Conservation (phyloP, 2,888 invertebrate genomes). For the Heliconius charithonia region DNA sequence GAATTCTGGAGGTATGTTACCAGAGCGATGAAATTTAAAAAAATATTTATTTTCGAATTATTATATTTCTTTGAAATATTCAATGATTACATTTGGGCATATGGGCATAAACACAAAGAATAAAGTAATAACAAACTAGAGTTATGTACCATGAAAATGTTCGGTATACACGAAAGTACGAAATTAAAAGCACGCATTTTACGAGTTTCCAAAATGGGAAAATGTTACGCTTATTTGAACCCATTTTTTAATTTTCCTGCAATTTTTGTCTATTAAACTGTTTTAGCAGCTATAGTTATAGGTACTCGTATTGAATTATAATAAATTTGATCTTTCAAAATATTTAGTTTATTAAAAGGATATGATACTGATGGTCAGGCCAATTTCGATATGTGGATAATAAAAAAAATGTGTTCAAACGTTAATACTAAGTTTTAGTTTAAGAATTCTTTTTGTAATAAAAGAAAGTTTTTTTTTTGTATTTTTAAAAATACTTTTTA, state of each 20-base stretch:
- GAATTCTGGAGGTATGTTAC: too few species aligned
- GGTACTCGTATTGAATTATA: neutral
- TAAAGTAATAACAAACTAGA: neutral
- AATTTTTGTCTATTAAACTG: neutral
- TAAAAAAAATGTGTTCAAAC: too few species aligned
- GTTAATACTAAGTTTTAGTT: too few species aligned
- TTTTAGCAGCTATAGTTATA: neutral
- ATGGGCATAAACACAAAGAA: neutral
- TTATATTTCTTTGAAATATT: neutral
- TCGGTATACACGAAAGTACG: constrained; percentile 4
- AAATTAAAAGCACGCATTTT: constrained; percentile 16
- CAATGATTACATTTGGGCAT: too few species aligned
- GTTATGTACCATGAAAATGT: constrained; percentile 10
- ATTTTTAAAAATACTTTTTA: too few species aligned
- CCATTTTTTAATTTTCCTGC: constrained; percentile 17
- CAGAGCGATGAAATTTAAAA: too few species aligned
- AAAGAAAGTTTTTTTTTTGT: too few species aligned
- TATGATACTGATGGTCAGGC: neutral
- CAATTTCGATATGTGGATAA: too few species aligned
- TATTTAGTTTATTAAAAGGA: neutral
- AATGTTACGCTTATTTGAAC: constrained; percentile 13
- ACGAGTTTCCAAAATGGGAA: constrained; percentile 16
- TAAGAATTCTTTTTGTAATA: too few species aligned
- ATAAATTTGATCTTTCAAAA: neutral
- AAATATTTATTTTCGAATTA: too few species aligned